phyloP scores from a whole-genome alignment of 2,113 vertebrate genomes.

The Otocyon megalotis region DNA sequence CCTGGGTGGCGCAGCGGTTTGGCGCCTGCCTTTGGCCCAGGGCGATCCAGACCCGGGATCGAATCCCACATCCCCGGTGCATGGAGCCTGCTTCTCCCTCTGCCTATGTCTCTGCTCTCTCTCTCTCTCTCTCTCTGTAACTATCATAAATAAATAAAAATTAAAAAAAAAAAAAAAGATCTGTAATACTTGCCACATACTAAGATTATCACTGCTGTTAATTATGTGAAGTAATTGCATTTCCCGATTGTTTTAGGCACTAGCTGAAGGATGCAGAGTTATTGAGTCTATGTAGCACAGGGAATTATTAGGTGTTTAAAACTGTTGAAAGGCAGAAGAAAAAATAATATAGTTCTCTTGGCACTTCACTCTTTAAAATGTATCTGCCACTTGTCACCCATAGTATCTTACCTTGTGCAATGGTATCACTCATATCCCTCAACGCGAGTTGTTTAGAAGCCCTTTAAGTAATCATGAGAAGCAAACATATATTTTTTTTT shows the following conservation, averaged over 20 bases:
- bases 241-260: not conserved
- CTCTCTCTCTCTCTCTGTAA: no score
- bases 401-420: not conserved
- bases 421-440: not conserved
- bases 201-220: conserved; percentile 33
- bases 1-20: no score
- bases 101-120: no score
- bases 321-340: not conserved
- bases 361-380: not conserved
- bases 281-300: not conserved
- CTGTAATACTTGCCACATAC: conserved; percentile 2
- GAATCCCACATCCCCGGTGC: no score
- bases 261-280: not conserved
- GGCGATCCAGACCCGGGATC: no score
- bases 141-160: no score
- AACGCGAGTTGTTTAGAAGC: not conserved
- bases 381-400: not conserved
- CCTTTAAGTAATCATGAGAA: not conserved
- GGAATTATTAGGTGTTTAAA: not conserved
- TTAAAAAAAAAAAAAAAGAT: no score
- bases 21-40: no score
- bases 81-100: no score
- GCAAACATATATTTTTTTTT: no score
- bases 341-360: not conserved
- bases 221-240: conserved; percentile 28